phyloP scores from a whole-genome alignment of 2,113 vertebrate species.

The Gambusia holbrooki region DNA sequence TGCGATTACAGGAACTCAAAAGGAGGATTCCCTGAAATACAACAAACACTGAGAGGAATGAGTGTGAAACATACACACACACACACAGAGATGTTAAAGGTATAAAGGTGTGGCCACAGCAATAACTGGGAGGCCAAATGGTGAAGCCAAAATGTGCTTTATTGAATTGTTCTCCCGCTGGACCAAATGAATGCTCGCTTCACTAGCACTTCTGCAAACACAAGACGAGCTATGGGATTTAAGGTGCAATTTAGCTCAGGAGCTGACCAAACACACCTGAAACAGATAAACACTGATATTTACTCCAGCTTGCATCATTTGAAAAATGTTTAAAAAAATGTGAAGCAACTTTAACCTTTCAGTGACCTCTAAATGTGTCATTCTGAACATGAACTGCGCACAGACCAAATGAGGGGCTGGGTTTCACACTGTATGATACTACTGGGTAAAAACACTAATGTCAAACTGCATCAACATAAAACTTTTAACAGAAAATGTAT shows the following conservation, averaged over 20 bases:
- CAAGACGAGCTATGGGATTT: constrained; percentile 12
- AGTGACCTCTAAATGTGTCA: constrained; percentile 12
- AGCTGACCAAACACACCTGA: constrained; percentile 26
- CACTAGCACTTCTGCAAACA: constrained; percentile 5
- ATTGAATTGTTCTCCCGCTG: constrained; percentile 52
- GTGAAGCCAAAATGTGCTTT: constrained; percentile 58
- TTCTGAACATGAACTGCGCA: background rate
- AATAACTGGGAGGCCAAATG: constrained; percentile 54
- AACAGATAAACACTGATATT: constrained; percentile 4
- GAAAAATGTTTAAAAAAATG: background rate
- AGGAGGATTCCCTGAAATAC: constrained; percentile 64
- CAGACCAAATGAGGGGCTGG: no score
- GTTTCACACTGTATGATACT: no score
- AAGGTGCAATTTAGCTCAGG: constrained; percentile 55
- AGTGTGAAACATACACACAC: background rate
- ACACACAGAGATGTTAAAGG: background rate
- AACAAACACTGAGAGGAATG: constrained; percentile 17
- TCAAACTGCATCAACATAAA: no score
- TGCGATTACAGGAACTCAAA: constrained; percentile 45
- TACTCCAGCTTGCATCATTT: constrained; percentile 1
- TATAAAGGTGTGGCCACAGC: constrained; percentile 51
- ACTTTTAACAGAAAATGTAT: no score
- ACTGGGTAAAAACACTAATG: no score
- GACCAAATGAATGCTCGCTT: constrained; percentile 10
- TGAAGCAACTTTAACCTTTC: constrained; percentile 20